Conservation (phyloP, 2,888 invertebrate species). For the Tromatobia lineatoria region DNA sequence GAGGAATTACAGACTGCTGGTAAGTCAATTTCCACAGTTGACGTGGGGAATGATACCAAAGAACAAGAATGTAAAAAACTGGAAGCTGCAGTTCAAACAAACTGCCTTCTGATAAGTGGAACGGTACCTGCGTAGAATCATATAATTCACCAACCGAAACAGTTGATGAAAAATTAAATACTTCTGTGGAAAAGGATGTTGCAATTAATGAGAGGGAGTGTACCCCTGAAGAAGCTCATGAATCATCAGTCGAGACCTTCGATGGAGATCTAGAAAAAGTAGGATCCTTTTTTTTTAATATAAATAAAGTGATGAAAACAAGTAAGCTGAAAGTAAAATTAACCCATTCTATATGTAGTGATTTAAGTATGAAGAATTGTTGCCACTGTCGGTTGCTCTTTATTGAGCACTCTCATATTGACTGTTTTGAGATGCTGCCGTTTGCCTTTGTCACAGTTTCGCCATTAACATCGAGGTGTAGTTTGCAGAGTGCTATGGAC, state of each 20-base stretch:
- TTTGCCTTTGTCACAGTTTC: not conserved
- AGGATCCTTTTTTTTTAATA: not conserved
- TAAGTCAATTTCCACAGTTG: not conserved
- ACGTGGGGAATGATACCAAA: not conserved
- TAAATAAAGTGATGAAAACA: not conserved
- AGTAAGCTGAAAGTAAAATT: not conserved
- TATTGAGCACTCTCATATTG: not conserved
- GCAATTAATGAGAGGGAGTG: not conserved
- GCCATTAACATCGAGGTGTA: not conserved
- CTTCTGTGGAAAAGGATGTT: not conserved
- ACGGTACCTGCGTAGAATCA: not conserved
- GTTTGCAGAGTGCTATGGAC: not conserved
- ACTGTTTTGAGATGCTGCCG: not conserved
- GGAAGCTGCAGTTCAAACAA: not conserved
- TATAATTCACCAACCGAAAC: not conserved
- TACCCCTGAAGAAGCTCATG: not conserved
- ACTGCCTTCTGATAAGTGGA: not conserved
- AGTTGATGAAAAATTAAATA: not conserved
- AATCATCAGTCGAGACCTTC: not conserved
- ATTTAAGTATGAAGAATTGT: not conserved
- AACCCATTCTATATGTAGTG: not conserved
- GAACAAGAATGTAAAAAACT: not conserved
- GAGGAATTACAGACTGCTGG: not conserved
- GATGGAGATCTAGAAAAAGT: not conserved
- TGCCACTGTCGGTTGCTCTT: not conserved